These are phyloP conservation scores for Rhagonycha fulva DNA, from an alignment of 2,888 invertebrate species.

Conservation along the genomic window DNA sequence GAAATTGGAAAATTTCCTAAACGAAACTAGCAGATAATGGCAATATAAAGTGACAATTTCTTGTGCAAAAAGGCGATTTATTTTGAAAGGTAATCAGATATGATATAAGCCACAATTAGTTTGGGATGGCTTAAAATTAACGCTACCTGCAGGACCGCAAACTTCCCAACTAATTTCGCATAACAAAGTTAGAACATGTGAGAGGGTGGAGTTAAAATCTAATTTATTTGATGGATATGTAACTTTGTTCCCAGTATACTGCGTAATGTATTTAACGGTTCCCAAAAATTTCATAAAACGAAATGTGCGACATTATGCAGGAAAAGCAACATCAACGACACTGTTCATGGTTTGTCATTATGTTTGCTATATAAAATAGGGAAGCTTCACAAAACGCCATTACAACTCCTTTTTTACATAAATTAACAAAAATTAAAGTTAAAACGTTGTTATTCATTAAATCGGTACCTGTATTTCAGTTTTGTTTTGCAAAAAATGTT, in stretches of 20 bases:
- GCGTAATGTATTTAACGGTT: slow-evolving; percentile 24
- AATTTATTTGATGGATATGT: slow-evolving; percentile 31
- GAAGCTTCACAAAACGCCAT: not conserved
- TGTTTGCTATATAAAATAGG: not conserved
- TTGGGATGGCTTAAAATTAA: slow-evolving; percentile 29
- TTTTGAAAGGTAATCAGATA: slow-evolving; percentile 16
- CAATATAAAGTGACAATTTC: not conserved
- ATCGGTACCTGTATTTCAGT: not conserved
- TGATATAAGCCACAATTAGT: slow-evolving; percentile 29
- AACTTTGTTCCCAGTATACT: slow-evolving; percentile 25
- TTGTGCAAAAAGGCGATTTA: slow-evolving; percentile 2
- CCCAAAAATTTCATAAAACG: slow-evolving; percentile 24
- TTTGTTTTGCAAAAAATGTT: not conserved
- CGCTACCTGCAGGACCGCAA: slow-evolving; percentile 30
- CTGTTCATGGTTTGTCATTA: slow-evolving; percentile 11
- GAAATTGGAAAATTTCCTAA: not conserved
- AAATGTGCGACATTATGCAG: slow-evolving; percentile 22
- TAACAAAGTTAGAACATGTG: slow-evolving; percentile 28
- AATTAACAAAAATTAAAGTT: not conserved
- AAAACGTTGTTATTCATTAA: not conserved
- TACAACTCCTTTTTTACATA: not conserved
- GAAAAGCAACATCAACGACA: slow-evolving; percentile 14
- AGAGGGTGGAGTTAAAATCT: slow-evolving; percentile 26
- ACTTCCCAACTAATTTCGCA: slow-evolving; percentile 31
- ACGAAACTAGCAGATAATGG: not conserved